A percentile compares a stretch with the other conserved stretches of the same genome.
Evolutionary conservation across 1,140 invertebrate genomes (phyloP).

Genomic region (Dreissena polymorpha): DNA sequence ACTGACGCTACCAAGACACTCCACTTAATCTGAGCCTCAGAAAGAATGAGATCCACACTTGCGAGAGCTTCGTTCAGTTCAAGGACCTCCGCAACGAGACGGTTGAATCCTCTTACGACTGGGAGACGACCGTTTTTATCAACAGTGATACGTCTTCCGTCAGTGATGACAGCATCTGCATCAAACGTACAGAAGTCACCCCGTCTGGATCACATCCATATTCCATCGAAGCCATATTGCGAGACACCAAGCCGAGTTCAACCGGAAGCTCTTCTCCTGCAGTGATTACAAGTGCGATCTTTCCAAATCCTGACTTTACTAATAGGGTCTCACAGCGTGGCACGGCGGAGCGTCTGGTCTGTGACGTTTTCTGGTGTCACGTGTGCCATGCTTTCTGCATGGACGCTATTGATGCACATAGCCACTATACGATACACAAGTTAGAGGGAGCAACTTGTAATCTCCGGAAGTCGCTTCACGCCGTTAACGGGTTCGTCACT

Average conservation of each 20-base stretch:
- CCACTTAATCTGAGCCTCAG: constrained; percentile 8
- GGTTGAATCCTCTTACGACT: no score
- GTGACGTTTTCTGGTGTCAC: constrained; percentile 46
- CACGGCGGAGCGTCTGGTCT: neutral
- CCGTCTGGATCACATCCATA: constrained; percentile 19
- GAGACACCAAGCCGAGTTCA: neutral
- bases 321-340: no score
- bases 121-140: no score
- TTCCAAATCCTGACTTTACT: no score
- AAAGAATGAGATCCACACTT: neutral
- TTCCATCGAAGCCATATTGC: constrained; percentile 30
- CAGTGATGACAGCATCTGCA: constrained; percentile 16
- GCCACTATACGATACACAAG: constrained; percentile 16
- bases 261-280: constrained; percentile 6
- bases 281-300: constrained; percentile 5
- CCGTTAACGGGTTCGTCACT: constrained; percentile 14
- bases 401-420: constrained; percentile 25
- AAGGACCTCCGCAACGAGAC: constrained; percentile 21
- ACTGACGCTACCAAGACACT: neutral
- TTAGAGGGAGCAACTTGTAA: constrained; percentile 5
- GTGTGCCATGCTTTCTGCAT: constrained; percentile 41
- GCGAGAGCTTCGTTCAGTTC: constrained; percentile 23
- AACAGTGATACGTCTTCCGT: no score
- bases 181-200: neutral
- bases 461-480: constrained; percentile 18